Evolutionary conservation across 2,888 invertebrate species (phyloP), one percentile per base, ranked within the genome.

Genomic region (Ditula angustiorana): DNA sequence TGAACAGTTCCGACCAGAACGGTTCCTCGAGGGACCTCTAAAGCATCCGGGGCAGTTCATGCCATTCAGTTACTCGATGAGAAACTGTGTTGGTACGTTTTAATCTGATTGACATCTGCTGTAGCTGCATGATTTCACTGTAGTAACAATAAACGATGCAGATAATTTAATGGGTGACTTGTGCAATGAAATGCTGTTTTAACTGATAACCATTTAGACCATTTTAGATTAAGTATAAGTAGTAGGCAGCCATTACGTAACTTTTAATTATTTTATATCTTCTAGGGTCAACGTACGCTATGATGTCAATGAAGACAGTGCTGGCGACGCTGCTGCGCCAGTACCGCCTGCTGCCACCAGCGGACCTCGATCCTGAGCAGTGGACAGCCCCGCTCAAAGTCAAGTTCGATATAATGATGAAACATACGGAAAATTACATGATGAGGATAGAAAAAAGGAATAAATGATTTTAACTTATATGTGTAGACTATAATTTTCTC

Each of bases 381-480:
- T 23, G 26, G 60, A 44, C 8, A 7, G 61, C 68, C 24, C 72
- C 72, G 1, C 26, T 80, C 2, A 66, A 59, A 5, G 52, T 78
- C 2, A 76, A 71, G 11, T 79, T 74, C 30, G 75, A 77, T n/a
- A 33, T 80, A 3, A 79, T 81, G 77, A 74, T 81, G 76, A 75
- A 73, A 30, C 76, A 78, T 21, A 72, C 69, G 0, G 75, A 77
- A n/a, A 63, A 69, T 5, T 80, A 74, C 24, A 65, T 60, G 2
- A 66, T 81, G 2, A 69, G 71, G 35, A 53, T 81, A n/a, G 68
- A 78, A 44, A 11, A 7, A 4, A 66, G 66, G 47, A n/a, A 53
- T n/a, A n/a, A n/a, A n/a, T n/a, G n/a, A n/a, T n/a, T n/a, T n/a
- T n/a, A n/a, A n/a, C n/a, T n/a, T n/a, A n/a, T n/a, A n/a, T n/a